A percentile compares a stretch with the other conserved stretches of the same genome.
Evolutionary conservation across 2,797 vertebrate genomes (phyloP).

Genomic region (Rhinatrema bivittatum): DNA sequence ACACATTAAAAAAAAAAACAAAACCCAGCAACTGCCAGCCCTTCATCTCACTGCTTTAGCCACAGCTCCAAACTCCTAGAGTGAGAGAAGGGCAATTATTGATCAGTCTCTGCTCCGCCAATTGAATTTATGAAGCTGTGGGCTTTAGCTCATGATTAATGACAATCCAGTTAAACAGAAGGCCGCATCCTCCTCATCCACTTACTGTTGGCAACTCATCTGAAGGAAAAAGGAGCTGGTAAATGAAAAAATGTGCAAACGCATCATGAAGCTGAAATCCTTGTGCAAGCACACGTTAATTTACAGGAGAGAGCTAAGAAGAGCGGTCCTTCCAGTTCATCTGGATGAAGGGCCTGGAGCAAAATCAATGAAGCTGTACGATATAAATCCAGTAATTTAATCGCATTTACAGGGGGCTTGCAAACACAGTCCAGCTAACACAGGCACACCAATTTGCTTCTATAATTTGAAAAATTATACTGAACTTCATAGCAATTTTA

Average conservation of each 20-base stretch:
- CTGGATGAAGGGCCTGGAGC: background rate
- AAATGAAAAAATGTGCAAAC: background rate
- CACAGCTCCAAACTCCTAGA: too few species aligned
- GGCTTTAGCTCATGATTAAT: conserved; percentile 25
- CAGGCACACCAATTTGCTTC: too few species aligned
- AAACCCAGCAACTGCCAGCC: too few species aligned
- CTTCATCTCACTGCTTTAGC: too few species aligned
- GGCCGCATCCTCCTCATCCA: background rate
- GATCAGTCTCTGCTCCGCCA: background rate
- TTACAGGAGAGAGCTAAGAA: conserved; percentile 2
- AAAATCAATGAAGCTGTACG: conserved; percentile 4
- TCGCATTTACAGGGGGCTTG: conserved; percentile 6
- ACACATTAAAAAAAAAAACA: too few species aligned
- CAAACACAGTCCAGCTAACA: too few species aligned
- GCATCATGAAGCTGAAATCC: background rate
- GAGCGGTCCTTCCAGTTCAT: background rate
- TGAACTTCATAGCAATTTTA: too few species aligned
- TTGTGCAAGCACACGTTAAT: background rate
- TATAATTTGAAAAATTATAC: too few species aligned
- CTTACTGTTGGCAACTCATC: background rate
- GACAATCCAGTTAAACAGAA: conserved; percentile 19
- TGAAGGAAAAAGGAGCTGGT: background rate
- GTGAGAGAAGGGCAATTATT: too few species aligned
- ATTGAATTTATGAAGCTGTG: conserved; percentile 13
- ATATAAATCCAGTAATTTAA: conserved; percentile 1